Evolutionary conservation across 1,140 invertebrate genomes (phyloP), one percentile per base, ranked within the genome.

Genomic region (Drusus annulatus): DNA sequence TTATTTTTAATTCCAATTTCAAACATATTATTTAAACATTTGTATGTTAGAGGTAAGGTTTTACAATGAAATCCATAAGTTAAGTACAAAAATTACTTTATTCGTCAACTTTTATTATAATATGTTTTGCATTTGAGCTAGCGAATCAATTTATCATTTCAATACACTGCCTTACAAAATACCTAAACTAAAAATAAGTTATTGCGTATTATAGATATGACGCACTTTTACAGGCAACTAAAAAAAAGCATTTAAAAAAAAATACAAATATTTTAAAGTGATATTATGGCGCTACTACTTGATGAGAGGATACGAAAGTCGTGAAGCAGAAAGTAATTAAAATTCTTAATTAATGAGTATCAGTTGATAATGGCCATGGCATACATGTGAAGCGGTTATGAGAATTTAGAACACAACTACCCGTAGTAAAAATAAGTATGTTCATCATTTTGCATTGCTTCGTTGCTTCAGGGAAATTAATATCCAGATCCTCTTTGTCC

Each of bases 401-500:
- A 56, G 56, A 75, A 75, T 36, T 28, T 17, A 71, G 50, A 71
- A 56, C 73, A 60, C 31, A 75, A 75, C 23, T 17, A 28, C 21
- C 73, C 68, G 17, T 21, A 50, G 58, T 45, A 16, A 31, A 17
- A 36, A 60, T 71, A 75, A 21, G 1, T 60, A 62, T 75, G 25
- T 31, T 75, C n/a, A 2, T n/a, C 16, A 31, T 71, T 54, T 51
- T 50, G 3, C 16, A 52, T 15, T 15, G 17, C 21, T 71, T 52
- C 25, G 19, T 23, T n/a, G 50, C 7, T 28, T 50, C 15, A 36
- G 31, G 8, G 16, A 69, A 17, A 2, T 79, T 82, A 89, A 79
- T 87, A 89, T 79, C 88, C 88, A n/a, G 87, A 87, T 15, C 88
- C 88, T 76, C 87, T 84, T 1, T 84, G 86, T 17, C 88, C 88